A percentile compares a stretch with the other conserved stretches of the same genome.
Evolutionary conservation across 2,797 vertebrate genomes (phyloP).

Genomic region (Babyrousa celebensis): DNA sequence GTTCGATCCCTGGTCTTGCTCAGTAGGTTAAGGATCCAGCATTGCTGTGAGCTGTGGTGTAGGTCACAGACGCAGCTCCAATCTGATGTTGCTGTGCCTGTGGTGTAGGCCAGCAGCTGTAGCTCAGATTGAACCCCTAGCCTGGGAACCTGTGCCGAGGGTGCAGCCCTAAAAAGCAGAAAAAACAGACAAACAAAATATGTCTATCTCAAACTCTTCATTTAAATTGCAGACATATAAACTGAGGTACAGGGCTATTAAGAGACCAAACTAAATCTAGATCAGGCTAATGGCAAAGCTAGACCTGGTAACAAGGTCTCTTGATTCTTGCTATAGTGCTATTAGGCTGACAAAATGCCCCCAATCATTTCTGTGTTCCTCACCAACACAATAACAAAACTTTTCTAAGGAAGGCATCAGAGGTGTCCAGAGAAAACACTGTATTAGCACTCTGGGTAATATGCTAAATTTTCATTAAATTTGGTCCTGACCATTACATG

Average conservation of each 20-base stretch:
- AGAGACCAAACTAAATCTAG: conserved; percentile 11
- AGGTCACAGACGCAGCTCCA: no score
- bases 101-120: no score
- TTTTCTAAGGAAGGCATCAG: background rate
- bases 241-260: background rate
- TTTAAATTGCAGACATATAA: conserved; percentile 26
- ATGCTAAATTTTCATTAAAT: conserved; percentile 47
- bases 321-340: background rate
- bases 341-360: conserved; percentile 13
- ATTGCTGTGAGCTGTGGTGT: no score
- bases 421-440: conserved; percentile 18
- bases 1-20: no score
- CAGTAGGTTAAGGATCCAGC: no score
- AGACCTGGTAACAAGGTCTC: background rate
- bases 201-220: background rate
- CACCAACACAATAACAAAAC: conserved; percentile 34
- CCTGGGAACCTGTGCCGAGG: no score
- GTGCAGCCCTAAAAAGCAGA: no score
- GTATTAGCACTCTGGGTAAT: background rate
- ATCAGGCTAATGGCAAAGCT: conserved; percentile 10
- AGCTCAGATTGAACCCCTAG: no score
- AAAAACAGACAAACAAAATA: no score
- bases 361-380: background rate
- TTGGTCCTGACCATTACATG: background rate
- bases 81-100: no score